Base-by-base conservation (phyloP, 2,888 invertebrate species). In the Lordiphosa fenestrarum region DNA sequence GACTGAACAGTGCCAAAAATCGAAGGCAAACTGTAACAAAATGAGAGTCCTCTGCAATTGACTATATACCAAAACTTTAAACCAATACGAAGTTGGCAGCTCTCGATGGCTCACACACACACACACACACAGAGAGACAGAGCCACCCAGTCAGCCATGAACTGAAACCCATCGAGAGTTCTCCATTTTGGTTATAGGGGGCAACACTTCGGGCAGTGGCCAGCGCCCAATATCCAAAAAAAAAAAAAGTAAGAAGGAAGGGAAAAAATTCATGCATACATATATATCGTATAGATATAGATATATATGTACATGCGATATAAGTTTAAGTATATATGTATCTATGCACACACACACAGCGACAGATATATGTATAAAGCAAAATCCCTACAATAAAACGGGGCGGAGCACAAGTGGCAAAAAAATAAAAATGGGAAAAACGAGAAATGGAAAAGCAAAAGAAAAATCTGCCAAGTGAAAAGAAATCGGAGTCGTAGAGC, bases 321-420 rank as follows among this genome's bases (percentile, higher is more conserved):
- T 47, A 35, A 51, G 41, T 54, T 38, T 50, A 40, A 38, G 39
- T 54, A 58, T 72, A 25, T 56, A 56, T 77, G 51, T 68, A 69
- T 73, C 65, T 77, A 63, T 77, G 63, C 59, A 70, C 59, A 61
- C 56, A 51, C 41, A 62, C 19, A 39, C 37, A 38, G 46, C 15
- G 9, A 40, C 30, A 46, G 35, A 37, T 40, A 39, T 63, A 54
- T 39, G 39, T 69, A 80, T 66, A 58, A 69, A 64, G 78, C 63
- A 66, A 70, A 85, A 84, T 76, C 81, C 85, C 85, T 84, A 84
- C 77, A 85, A 84, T 81, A 85, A 78, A 85, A 78, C 53, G 77
- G 85, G 78, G 85, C 85, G 84, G 85, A 78, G 86, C 85, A 84
- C 78, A 76, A 85, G 85, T 81, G 68, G 60, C 66, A 73, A 63